These are phyloP conservation scores for Ceratosolen solmsi DNA, from an alignment of 1,140 invertebrate genomes.

Conservation along the genomic window DNA sequence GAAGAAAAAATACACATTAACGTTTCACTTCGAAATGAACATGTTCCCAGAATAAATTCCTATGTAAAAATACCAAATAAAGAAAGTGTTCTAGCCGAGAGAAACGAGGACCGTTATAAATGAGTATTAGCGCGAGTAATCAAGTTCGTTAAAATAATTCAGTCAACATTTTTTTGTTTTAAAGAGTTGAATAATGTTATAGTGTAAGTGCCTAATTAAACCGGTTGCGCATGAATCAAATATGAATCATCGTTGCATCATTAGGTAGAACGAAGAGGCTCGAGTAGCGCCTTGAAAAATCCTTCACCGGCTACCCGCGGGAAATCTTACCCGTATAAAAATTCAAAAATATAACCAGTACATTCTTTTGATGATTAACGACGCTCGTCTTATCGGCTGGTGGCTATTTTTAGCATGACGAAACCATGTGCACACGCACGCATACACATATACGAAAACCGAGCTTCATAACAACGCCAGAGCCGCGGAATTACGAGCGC, in stretches of 20 bases:
- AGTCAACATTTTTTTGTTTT: not conserved
- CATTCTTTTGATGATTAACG: not conserved
- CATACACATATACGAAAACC: not conserved
- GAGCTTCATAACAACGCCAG: not conserved
- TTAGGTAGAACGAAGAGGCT: not conserved
- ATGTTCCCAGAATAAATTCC: too few species aligned
- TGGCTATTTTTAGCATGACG: not conserved
- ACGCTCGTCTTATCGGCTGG: not conserved
- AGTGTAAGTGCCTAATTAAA: not conserved
- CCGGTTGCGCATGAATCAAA: not conserved
- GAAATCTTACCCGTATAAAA: not conserved
- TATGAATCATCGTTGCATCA: slow-evolving; percentile 1
- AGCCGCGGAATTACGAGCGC: not conserved
- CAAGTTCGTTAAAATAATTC: not conserved
- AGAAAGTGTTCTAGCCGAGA: too few species aligned
- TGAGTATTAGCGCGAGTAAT: not conserved
- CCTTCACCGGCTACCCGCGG: not conserved
- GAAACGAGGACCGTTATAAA: not conserved
- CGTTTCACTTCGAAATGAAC: too few species aligned
- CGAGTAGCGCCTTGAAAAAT: not conserved
- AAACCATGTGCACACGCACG: not conserved
- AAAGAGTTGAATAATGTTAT: slow-evolving; percentile 5
- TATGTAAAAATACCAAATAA: too few species aligned
- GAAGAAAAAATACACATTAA: too few species aligned
- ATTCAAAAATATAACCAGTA: not conserved